Conservation (phyloP, 2,888 invertebrate genomes). For the Endotricha flammealis region DNA sequence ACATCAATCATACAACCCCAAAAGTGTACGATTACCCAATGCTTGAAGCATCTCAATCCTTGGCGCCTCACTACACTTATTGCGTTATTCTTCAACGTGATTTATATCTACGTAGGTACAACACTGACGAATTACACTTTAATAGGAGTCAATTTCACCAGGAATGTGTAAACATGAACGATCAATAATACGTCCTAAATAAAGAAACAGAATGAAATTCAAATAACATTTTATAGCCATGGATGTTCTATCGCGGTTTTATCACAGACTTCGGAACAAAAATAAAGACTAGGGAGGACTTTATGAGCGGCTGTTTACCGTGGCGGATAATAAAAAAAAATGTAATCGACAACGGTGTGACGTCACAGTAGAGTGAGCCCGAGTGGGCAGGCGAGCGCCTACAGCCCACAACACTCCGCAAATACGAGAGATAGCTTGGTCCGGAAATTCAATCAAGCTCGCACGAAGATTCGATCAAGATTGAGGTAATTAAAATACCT, state of each 20-base stretch:
- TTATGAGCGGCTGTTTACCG: slow-evolving; percentile 67
- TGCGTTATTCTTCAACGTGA: slow-evolving; percentile 33
- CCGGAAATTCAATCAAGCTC: slow-evolving; percentile 74
- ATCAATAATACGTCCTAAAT: slow-evolving; percentile 14
- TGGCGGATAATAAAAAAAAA: slow-evolving; percentile 60
- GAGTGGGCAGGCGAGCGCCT: slow-evolving; percentile 40
- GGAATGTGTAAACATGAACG: slow-evolving; percentile 10
- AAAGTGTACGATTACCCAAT: slow-evolving; percentile 54
- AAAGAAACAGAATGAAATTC: slow-evolving; percentile 23
- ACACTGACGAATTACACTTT: slow-evolving; percentile 19
- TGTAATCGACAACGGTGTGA: slow-evolving; percentile 57
- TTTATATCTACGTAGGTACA: slow-evolving; percentile 16
- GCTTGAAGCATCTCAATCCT: slow-evolving; percentile 35
- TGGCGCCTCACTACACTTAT: slow-evolving; percentile 21
- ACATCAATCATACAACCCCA: slow-evolving; percentile 72
- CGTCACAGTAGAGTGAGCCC: slow-evolving; percentile 71
- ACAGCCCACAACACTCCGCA: slow-evolving; percentile 59
- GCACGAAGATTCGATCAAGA: slow-evolving; percentile 72
- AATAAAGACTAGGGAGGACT: slow-evolving; percentile 44
- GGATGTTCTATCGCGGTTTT: slow-evolving; percentile 23
- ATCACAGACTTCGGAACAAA: slow-evolving; percentile 37
- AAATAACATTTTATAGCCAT: slow-evolving; percentile 17
- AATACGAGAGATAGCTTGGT: slow-evolving; percentile 65
- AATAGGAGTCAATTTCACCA: slow-evolving; percentile 15
- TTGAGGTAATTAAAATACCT: slow-evolving; percentile 72